phyloP scores from a whole-genome alignment of 2,113 vertebrate genomes.

The Lamprologus sp. region DNA sequence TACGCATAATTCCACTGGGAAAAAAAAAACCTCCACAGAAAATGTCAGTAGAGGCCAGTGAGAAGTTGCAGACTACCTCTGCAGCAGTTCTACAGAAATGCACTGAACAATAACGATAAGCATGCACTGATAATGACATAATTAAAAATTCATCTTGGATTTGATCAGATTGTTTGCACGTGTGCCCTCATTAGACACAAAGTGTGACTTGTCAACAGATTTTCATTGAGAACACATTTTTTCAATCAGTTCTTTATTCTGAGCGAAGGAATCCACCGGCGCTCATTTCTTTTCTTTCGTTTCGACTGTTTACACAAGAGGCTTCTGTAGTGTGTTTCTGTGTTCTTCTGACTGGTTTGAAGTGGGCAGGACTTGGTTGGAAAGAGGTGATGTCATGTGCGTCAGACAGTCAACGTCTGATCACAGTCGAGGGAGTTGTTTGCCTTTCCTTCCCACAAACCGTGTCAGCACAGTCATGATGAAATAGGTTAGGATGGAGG shows the following conservation, averaged over 20 bases:
- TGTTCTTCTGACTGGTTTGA: background rate
- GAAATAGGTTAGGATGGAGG: background rate
- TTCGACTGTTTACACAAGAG: background rate
- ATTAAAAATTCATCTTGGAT: background rate
- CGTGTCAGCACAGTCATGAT: background rate
- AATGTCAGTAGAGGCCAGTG: background rate
- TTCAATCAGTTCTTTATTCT: background rate
- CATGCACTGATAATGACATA: background rate
- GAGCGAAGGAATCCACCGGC: background rate
- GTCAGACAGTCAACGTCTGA: background rate
- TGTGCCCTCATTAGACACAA: background rate
- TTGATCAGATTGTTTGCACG: background rate
- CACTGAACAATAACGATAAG: background rate
- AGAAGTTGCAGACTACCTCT: background rate
- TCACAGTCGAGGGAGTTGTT: background rate
- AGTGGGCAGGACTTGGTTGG: background rate
- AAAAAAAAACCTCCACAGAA: background rate
- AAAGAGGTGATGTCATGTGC: background rate
- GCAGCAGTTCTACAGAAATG: background rate
- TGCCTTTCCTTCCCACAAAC: background rate
- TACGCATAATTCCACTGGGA: background rate
- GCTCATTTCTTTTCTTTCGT: background rate
- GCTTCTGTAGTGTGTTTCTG: background rate
- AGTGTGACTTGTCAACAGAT: background rate
- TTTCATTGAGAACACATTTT: conserved; percentile 15